Conservation (phyloP, 2,797 vertebrate species). For the Anguilla anguilla region DNA sequence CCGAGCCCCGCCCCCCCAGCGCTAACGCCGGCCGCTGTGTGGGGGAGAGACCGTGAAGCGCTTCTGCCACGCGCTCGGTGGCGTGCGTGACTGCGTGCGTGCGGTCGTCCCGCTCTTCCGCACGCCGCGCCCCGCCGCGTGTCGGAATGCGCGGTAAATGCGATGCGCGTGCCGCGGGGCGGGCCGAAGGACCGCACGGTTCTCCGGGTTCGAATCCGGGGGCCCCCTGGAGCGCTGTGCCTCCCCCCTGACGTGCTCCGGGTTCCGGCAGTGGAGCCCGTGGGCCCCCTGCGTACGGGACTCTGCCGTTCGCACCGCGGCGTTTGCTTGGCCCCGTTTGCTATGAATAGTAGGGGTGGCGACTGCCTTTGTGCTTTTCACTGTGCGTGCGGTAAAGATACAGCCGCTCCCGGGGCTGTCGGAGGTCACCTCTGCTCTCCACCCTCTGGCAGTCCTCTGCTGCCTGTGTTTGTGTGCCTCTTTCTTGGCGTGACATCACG, state of each 20-base stretch:
- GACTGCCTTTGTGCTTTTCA: neutral
- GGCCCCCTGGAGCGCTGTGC: neutral
- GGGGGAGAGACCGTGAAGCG: neutral
- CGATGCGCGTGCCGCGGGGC: neutral
- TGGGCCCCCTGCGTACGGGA: neutral
- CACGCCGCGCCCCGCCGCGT: neutral
- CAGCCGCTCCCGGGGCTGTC: neutral
- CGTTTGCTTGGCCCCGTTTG: constrained; percentile 4
- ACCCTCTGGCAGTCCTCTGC: constrained; percentile 33
- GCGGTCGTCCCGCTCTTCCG: neutral
- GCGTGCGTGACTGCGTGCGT: neutral
- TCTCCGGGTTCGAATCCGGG: neutral
- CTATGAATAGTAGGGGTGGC: constrained; percentile 2
- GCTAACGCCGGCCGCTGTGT: neutral
- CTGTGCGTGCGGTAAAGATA: neutral
- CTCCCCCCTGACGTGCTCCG: neutral
- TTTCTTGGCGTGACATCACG: constrained; percentile 49
- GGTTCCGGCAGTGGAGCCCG: neutral
- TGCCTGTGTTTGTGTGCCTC: constrained; percentile 24
- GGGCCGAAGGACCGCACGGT: neutral
- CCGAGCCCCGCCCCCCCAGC: neutral
- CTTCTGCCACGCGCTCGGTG: neutral
- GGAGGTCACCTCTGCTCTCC: neutral
- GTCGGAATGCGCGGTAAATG: neutral
- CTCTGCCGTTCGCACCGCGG: constrained; percentile 11